Evolutionary conservation across 2,113 vertebrate genomes (phyloP), one percentile per base, ranked within the genome.

Genomic region (Oncorhynchus tshawytscha): DNA sequence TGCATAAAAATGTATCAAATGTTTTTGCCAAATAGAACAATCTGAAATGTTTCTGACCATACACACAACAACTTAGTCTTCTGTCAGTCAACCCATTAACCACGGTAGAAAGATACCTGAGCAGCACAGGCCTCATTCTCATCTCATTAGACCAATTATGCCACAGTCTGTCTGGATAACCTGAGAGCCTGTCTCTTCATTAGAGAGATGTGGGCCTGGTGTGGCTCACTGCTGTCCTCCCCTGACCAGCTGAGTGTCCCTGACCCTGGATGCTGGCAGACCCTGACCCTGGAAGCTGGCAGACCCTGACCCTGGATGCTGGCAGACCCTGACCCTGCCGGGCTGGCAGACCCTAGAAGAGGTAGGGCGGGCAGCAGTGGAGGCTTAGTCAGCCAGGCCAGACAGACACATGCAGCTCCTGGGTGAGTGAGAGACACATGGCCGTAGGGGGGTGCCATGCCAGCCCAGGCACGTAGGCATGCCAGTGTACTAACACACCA

Each of bases 61-160:
- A 18, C 74, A 83, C 77, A 64, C 66, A 45, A 45, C 39, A 45
- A 29, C 75, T n/a, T 48, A 51, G 51, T 20, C 59, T 73, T 27
- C 71, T 15, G 12, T 76, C 22, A 34, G 74, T 76, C 4, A 57
- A 80, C 25, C 76, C 76, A 54, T 16, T 54, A 54, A 54, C 16
- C 51, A 54, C 0, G 16, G 51, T 54, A 15, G 51, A 54, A 18
- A 54, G 16, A 54, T 54, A 54, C 51, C 12, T 15, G 12, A 18
- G 51, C 12, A 54, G 12, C 15, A 1, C 67, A 0, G 73, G 82
- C 77, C 76, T 24, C 25, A 9, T 24, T 49, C 81, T 51, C 84
- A 82, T 91, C 87, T 91, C 88, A 82, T 86, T 76, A 84, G 87
- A 85, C 89, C 91, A 91, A 92, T 90, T 90, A 90, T 83, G 72